Percentiles rank a stretch among this genome's conserved stretches.
phyloP scores from a whole-genome alignment of 2,888 invertebrate species.

The Hydrotaea cyrtoneurina region DNA sequence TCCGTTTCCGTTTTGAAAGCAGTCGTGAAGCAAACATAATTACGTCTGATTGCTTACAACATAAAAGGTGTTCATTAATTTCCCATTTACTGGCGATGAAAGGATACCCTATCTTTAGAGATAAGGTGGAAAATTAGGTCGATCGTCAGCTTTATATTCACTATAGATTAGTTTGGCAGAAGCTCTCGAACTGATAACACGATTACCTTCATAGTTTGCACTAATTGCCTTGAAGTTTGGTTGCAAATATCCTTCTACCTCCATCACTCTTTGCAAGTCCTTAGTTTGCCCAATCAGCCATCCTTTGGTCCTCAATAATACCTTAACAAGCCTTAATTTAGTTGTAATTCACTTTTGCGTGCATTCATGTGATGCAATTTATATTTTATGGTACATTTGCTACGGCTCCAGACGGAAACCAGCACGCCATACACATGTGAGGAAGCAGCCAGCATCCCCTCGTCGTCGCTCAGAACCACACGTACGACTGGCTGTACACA shows the following conservation, averaged over 20 bases:
- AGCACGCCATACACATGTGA: not conserved
- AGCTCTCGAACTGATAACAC: not conserved
- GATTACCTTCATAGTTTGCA: not conserved
- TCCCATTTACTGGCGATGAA: no score
- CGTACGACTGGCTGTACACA: not conserved
- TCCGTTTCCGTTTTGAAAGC: not conserved
- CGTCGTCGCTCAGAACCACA: conserved; percentile 1
- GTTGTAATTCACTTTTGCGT: conserved; percentile 39
- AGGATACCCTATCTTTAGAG: no score
- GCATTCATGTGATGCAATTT: conserved; percentile 37
- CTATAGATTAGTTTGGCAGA: no score
- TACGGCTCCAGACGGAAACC: not conserved
- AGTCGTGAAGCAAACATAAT: not conserved
- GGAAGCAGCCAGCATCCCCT: no score
- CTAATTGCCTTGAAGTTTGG: not conserved
- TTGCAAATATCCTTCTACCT: no score
- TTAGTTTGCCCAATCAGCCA: not conserved
- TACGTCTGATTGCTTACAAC: no score
- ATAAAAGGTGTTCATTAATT: no score
- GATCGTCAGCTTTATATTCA: no score
- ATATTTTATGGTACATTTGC: conserved; percentile 40
- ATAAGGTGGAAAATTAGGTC: no score
- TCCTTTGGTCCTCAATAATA: not conserved
- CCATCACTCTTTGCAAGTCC: not conserved
- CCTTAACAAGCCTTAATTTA: conserved; percentile 41